These are phyloP conservation scores for Phania funesta DNA, from an alignment of 2,888 invertebrate genomes.

Conservation along the genomic window DNA sequence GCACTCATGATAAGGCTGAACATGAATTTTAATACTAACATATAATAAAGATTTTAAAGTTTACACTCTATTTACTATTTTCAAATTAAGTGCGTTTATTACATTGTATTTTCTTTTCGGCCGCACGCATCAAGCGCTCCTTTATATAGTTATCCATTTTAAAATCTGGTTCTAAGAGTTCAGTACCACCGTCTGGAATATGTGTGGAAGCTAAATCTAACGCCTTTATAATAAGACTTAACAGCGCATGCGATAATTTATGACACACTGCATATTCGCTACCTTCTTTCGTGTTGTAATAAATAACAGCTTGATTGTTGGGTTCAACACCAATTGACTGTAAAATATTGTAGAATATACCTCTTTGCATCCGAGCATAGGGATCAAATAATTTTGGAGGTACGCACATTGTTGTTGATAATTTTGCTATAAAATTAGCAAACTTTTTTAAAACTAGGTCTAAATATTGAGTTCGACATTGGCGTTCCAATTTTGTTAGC, in stretches of 20 bases:
- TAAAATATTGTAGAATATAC: conserved; percentile 76
- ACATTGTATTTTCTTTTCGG: conserved; percentile 73
- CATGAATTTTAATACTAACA: too few species aligned
- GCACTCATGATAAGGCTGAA: too few species aligned
- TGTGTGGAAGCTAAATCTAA: conserved; percentile 74
- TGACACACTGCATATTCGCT: conserved; percentile 76
- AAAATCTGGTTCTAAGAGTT: conserved; percentile 70
- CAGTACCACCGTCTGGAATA: conserved; percentile 69
- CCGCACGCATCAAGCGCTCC: conserved; percentile 76
- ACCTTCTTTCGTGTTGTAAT: conserved; percentile 74
- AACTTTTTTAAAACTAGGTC: conserved; percentile 76
- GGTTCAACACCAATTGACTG: conserved; percentile 76
- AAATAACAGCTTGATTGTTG: conserved; percentile 72
- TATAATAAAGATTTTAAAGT: too few species aligned
- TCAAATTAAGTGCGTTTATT: neutral
- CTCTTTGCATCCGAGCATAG: conserved; percentile 77
- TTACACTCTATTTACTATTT: neutral
- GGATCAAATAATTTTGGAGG: conserved; percentile 75
- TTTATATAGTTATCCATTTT: conserved; percentile 76
- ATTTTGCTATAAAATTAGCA: conserved; percentile 74
- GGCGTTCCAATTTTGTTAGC: conserved; percentile 75
- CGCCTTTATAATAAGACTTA: conserved; percentile 75
- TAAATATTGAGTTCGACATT: conserved; percentile 75
- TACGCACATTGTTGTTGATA: conserved; percentile 76
- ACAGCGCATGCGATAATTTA: conserved; percentile 75